These are phyloP conservation scores for Araneus ventricosus DNA, from an alignment of 1,140 invertebrate species.

Conservation along the genomic window DNA sequence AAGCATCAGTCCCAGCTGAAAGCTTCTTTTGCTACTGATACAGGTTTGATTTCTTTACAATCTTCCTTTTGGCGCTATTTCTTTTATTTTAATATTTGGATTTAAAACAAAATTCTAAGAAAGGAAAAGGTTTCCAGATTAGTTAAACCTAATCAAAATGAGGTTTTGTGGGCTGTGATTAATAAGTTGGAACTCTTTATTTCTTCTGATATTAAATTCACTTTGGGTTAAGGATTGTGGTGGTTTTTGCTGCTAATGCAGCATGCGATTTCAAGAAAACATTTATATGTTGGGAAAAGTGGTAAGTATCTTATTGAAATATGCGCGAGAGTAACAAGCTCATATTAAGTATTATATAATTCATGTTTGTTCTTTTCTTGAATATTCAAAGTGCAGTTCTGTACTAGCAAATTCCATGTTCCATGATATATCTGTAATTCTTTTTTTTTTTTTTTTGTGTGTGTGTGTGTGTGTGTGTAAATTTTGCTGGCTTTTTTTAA, in stretches of 20 bases:
- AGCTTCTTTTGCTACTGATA: constrained; percentile 61
- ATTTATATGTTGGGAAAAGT: neutral
- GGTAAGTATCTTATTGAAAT: neutral
- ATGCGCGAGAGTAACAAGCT: neutral
- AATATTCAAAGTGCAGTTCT: constrained; percentile 11
- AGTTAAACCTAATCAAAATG: neutral
- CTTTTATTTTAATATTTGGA: constrained; percentile 30
- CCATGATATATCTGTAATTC: too few species aligned
- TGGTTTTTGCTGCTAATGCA: constrained; percentile 15
- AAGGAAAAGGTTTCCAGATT: constrained; percentile 47
- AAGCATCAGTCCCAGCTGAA: neutral
- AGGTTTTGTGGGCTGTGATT: neutral
- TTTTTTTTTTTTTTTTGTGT: too few species aligned
- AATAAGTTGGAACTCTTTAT: neutral
- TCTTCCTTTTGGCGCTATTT: constrained; percentile 65
- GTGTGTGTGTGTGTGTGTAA: too few species aligned
- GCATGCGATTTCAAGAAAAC: neutral
- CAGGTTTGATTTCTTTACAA: constrained; percentile 71
- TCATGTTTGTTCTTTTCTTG: neutral
- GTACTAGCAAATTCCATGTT: neutral
- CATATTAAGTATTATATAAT: neutral
- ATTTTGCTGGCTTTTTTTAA: too few species aligned
- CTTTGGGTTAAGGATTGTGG: neutral
- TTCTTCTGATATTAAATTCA: neutral
- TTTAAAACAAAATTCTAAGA: neutral